Percentiles rank a stretch among this genome's conserved stretches.
These are phyloP conservation scores for Schizaphis graminum DNA, from an alignment of 2,888 invertebrate species.

Conservation along the genomic window DNA sequence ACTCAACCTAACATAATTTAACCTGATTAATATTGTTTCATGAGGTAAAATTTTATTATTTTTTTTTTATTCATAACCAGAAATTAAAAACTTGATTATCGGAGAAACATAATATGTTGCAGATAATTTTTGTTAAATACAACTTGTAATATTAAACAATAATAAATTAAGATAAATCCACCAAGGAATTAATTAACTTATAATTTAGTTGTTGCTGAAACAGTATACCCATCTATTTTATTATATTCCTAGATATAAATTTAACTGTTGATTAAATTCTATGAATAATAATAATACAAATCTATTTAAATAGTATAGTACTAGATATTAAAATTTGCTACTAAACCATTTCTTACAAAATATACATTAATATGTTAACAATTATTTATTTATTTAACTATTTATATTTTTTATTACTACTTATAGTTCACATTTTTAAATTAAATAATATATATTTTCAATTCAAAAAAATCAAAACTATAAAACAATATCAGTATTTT, in stretches of 20 bases:
- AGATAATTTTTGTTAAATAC: neutral
- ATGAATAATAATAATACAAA: neutral
- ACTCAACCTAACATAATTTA: neutral
- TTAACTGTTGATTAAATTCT: neutral
- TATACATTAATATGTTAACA: neutral
- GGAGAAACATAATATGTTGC: neutral
- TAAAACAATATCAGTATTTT: no score
- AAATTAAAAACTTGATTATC: neutral
- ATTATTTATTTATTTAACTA: neutral
- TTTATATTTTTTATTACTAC: neutral
- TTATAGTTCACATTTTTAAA: neutral
- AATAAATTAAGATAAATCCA: neutral
- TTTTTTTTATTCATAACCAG: neutral
- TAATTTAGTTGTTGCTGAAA: neutral
- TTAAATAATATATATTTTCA: neutral
- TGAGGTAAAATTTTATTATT: neutral
- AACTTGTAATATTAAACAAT: neutral
- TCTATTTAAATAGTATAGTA: neutral
- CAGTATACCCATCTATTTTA: neutral
- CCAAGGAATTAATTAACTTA: neutral
- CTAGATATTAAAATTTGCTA: neutral
- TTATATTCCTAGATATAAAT: neutral
- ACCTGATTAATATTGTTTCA: neutral
- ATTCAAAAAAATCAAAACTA: neutral
- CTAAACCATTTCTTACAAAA: neutral